Percentiles rank a stretch among this genome's conserved stretches.
Conservation (phyloP, 1,140 invertebrate genomes). For the Drosophila ananassae region DNA sequence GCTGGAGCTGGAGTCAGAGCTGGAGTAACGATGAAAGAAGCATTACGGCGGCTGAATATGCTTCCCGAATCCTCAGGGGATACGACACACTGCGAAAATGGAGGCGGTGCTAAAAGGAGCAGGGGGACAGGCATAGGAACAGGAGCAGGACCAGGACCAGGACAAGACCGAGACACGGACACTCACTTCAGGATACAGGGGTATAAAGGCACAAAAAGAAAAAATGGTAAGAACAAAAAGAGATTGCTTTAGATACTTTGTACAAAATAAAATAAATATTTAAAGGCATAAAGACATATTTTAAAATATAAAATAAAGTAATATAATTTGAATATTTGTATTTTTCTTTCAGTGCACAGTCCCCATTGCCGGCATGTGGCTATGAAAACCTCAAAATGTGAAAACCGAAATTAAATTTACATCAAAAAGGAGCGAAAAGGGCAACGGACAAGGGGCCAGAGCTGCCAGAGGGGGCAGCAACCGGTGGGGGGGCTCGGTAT, state of each 20-base stretch:
- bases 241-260: too few relatives aligned
- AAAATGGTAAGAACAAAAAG: slow-evolving; percentile 6
- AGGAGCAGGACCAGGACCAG: not conserved
- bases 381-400: slow-evolving; percentile 75
- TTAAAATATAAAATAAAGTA: not conserved
- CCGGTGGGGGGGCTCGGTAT: not conserved
- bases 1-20: slow-evolving; percentile 7
- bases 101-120: not conserved
- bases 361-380: slow-evolving; percentile 30
- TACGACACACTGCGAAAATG: slow-evolving; percentile 7
- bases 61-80: slow-evolving; percentile 57
- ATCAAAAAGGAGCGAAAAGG: slow-evolving; percentile 62
- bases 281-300: not conserved
- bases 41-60: slow-evolving; percentile 65
- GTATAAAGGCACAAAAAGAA: slow-evolving; percentile 4
- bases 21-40: slow-evolving; percentile 62
- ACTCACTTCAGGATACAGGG: slow-evolving; percentile 28
- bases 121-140: not conserved
- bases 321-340: not conserved
- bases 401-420: slow-evolving; percentile 80
- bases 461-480: not conserved
- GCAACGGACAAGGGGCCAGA: slow-evolving; percentile 8
- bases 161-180: slow-evolving; percentile 31
- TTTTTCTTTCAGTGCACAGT: not conserved
- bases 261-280: not conserved